Evolutionary conservation across 2,113 vertebrate genomes (phyloP), one percentile per base, ranked within the genome.

Genomic region (Clarias batrachus): DNA sequence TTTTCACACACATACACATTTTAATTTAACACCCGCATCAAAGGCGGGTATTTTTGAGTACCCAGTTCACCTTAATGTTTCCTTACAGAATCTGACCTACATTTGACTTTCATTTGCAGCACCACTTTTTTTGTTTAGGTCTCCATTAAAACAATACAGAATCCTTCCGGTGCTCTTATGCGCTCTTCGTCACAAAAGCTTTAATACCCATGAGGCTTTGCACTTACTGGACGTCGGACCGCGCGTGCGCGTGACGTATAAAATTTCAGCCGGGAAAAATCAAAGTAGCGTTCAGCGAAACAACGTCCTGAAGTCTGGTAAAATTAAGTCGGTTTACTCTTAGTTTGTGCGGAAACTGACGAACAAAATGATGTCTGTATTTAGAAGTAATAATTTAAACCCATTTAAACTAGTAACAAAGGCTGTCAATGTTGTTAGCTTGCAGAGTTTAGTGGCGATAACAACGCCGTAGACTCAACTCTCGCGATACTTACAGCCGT

Each of bases 231-330:
- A 54, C 16, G 10, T 27, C 57, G 19, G 57, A 62, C 25, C 27
- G 25, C 57, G 7, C 66, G 14, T 3, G 78, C 3, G 85, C 56
- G 21, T 90, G 84, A 90, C 83, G 87, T 86, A 48, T 19, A 0
- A 9, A 73, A 85, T 86, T 87, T 87, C 60, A 71, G 70, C 82
- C 82, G 93, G 92, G 90, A 93, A 91, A 48, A 91, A 85, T 82
- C 73, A 91, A 94, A 93, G 76, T 33, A 2, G 16, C 14, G 71
- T 19, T 41, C 19, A 70, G 23, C 59, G 1, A 27, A 30, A 74
- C 63, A 2, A n/a, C 6, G 21, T 19, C 0, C 11, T 5, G 78
- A 41, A 23, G 3, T 8, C 4, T 3, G 78, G 78, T 81, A 23
- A 0, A 59, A 13, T 62, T 33, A 14, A 14, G 1, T 37, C 30